Percentiles rank a stretch among this genome's conserved stretches.
Conservation (phyloP, 2,113 vertebrate species). For the Puffinus mauretanicus region DNA sequence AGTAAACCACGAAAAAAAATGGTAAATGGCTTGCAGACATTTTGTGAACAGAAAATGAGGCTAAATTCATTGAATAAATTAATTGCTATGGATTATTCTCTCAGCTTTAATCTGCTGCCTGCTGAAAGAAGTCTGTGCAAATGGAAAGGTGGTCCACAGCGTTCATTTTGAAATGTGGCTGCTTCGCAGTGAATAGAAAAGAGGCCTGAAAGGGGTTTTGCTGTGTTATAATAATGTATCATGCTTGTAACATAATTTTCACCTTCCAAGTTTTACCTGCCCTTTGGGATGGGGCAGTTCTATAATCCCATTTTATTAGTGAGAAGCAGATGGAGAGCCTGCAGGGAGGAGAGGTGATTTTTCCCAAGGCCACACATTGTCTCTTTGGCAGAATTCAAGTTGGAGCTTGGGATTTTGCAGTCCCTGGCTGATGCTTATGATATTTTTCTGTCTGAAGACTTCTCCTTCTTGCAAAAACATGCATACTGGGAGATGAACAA, state of each 20-base stretch:
- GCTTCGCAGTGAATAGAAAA: neutral
- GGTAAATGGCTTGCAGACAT: slow-evolving; percentile 31
- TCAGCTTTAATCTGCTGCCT: slow-evolving; percentile 38
- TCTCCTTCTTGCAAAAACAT: neutral
- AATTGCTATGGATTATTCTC: slow-evolving; percentile 52
- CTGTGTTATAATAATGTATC: neutral
- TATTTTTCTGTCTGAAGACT: slow-evolving; percentile 24
- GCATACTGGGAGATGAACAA: neutral
- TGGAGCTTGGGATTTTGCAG: neutral
- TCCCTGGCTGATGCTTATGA: neutral
- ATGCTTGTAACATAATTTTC: neutral
- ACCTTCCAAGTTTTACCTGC: slow-evolving; percentile 1
- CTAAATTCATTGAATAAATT: slow-evolving; percentile 50
- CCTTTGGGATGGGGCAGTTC: slow-evolving; percentile 15
- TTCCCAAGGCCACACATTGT: neutral
- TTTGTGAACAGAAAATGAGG: slow-evolving; percentile 50
- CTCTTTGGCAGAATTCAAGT: neutral
- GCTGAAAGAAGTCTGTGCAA: slow-evolving; percentile 7
- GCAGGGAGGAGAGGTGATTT: slow-evolving; percentile 2
- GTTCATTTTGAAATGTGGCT: neutral
- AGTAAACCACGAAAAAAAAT: neutral
- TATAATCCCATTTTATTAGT: neutral
- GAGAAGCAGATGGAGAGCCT: slow-evolving; percentile 19
- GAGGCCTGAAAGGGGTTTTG: neutral
- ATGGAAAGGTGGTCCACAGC: neutral